Evolutionary conservation across 2,797 vertebrate species (phyloP).

Genomic region (Diceros bicornis): DNA sequence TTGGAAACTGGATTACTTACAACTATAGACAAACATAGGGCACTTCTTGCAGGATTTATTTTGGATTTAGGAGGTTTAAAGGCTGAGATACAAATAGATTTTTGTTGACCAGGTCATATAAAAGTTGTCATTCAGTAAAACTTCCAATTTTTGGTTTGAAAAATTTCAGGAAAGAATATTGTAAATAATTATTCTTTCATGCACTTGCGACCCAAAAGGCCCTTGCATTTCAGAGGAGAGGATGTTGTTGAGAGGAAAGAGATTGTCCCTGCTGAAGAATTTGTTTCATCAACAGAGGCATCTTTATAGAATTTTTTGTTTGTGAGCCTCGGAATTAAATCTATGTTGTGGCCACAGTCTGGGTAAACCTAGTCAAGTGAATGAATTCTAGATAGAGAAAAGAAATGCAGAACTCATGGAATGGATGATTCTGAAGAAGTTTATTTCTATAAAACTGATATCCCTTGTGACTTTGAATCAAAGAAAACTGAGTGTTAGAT

Average conservation of each 20-base stretch:
- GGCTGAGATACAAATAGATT: constrained; percentile 12
- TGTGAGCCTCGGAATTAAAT: constrained; percentile 39
- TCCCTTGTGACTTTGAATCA: neutral
- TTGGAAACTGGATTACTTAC: constrained; percentile 37
- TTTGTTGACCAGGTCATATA: constrained; percentile 44
- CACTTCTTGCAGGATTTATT: constrained; percentile 49
- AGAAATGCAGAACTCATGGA: constrained; percentile 31
- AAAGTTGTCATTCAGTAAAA: constrained; percentile 60
- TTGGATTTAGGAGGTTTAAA: constrained; percentile 59
- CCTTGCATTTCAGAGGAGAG: constrained; percentile 45
- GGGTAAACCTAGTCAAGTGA: constrained; percentile 21
- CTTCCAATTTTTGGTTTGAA: constrained; percentile 38
- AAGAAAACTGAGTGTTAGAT: constrained; percentile 62
- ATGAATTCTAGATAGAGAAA: constrained; percentile 55
- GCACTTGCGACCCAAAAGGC: constrained; percentile 19
- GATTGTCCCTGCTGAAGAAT: constrained; percentile 44
- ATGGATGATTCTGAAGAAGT: constrained; percentile 61
- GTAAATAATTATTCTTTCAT: constrained; percentile 60
- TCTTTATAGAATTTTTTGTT: constrained; percentile 21
- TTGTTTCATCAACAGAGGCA: constrained; percentile 7
- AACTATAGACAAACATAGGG: neutral
- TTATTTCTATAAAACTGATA: constrained; percentile 44
- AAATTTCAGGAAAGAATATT: constrained; percentile 43
- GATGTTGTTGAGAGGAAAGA: neutral
- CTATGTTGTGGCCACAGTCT: neutral